A percentile compares a stretch with the other conserved stretches of the same genome.
Conservation (phyloP, 1,140 invertebrate genomes). For the Augochlora pura region DNA sequence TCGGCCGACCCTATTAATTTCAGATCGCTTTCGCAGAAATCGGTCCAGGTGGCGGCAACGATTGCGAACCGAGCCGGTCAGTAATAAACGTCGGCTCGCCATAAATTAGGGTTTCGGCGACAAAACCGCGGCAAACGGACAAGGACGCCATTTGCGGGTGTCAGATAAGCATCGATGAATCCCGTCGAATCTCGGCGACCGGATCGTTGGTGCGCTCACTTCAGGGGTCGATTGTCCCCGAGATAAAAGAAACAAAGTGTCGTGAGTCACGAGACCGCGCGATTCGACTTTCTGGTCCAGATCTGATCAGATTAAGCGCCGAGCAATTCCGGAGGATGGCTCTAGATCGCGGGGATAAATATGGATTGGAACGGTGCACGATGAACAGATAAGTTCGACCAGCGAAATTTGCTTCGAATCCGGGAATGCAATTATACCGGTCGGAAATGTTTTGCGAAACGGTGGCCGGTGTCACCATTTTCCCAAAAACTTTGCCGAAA, state of each 20-base stretch:
- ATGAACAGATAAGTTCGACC: constrained; percentile 32
- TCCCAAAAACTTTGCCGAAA: no score
- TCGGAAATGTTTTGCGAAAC: no score
- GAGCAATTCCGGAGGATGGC: constrained; percentile 31
- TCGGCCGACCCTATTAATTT: background rate
- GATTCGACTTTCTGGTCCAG: constrained; percentile 37
- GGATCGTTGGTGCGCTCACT: background rate
- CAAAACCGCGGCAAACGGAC: background rate
- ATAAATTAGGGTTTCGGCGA: constrained; percentile 20
- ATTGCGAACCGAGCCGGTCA: background rate
- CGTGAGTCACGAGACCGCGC: constrained; percentile 47
- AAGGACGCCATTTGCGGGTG: constrained; percentile 5
- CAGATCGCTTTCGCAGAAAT: background rate
- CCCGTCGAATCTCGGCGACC: background rate
- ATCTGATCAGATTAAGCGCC: constrained; percentile 49
- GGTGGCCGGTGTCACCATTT: no score
- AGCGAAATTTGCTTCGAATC: background rate
- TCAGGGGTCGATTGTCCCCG: constrained; percentile 13
- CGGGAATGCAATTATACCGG: background rate
- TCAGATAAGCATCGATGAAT: constrained; percentile 25
- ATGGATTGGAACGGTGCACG: background rate
- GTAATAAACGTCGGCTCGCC: constrained; percentile 8
- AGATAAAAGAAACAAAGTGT: constrained; percentile 51
- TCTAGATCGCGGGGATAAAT: constrained; percentile 39
- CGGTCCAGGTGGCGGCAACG: background rate